Evolutionary conservation across 1,140 invertebrate species (phyloP), one percentile per base, ranked within the genome.

Genomic region (Drosophila suzukii): DNA sequence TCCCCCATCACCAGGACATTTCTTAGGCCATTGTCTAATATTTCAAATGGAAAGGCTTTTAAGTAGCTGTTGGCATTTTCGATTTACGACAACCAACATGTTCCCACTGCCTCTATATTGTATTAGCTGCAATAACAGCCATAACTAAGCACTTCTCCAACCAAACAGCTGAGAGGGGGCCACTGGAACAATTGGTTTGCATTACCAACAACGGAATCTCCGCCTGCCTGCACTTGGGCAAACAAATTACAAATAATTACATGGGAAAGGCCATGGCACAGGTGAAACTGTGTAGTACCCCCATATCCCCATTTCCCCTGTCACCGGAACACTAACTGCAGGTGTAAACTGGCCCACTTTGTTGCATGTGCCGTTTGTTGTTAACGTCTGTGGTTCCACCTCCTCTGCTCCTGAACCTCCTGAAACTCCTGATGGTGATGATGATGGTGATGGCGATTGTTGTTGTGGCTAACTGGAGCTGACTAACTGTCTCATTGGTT

Each of bases 161-260:
- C 62, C 54, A 75, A 57, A 67, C 46, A 27, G 44, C 27, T 32
- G 43, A 27, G 41, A 59, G 17, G 38, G 38, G 17, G 30, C 56
- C 24, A 77, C 63, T 39, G 71, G 63, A 41, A 78, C 75, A 78
- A 65, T 68, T 50, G 65, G 60, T 53, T 68, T 66, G 65, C 60
- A 68, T 41, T 65, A 38, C 46, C 63, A 47, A 61, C 63, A 81
- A 63, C 36, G 15, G 47, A 50, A 53, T 60, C 67, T 78, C 53
- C 57, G 71, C 57, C 67, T 59, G 63, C 61, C 68, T 65, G 59
- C 81, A 82, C 70, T 88, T 83, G 75, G 62, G 75, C 79, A 82
- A 88, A 88, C 83, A 88, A 88, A 88, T 88, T 88, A 88, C 83
- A 80, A 77, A 88, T 86, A 88, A 86, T 86, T 86, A 83, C 75